These are phyloP conservation scores for Phrynosoma blainvillii DNA, from an alignment of 2,113 vertebrate genomes.

Conservation along the genomic window DNA sequence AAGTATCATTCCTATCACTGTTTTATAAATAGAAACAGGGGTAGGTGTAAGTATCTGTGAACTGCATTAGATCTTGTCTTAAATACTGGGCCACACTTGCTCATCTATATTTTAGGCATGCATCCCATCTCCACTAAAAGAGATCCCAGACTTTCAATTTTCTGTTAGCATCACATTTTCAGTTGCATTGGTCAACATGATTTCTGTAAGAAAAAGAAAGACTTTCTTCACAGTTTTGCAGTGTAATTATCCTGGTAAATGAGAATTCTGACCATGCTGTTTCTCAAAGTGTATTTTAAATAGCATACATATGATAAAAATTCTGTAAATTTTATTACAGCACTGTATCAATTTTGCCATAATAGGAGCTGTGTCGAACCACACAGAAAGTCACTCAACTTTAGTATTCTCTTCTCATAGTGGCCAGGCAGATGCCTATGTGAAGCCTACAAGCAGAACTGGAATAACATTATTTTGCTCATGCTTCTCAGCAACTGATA, in stretches of 20 bases:
- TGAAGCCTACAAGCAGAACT: not conserved
- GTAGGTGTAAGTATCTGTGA: not conserved
- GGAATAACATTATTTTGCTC: not conserved
- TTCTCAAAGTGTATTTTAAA: not conserved
- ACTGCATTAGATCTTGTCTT: not conserved
- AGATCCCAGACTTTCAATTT: not conserved
- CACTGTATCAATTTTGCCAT: not conserved
- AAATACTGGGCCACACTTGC: not conserved
- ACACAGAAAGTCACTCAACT: not conserved
- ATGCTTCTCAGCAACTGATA: not conserved
- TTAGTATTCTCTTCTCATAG: not conserved
- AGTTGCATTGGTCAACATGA: not conserved
- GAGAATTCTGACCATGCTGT: not conserved
- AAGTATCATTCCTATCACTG: not conserved
- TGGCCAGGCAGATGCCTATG: not conserved
- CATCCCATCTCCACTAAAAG: not conserved
- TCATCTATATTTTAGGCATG: not conserved
- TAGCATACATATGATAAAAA: not conserved
- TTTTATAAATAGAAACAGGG: not conserved
- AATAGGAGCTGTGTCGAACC: not conserved
- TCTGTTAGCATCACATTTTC: not conserved
- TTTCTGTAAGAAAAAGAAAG: not conserved
- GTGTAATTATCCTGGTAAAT: not conserved
- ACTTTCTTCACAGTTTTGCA: not conserved
- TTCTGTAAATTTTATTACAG: not conserved